Evolutionary conservation across 2,113 vertebrate genomes (phyloP).

Genomic region (Alectura lathami): DNA sequence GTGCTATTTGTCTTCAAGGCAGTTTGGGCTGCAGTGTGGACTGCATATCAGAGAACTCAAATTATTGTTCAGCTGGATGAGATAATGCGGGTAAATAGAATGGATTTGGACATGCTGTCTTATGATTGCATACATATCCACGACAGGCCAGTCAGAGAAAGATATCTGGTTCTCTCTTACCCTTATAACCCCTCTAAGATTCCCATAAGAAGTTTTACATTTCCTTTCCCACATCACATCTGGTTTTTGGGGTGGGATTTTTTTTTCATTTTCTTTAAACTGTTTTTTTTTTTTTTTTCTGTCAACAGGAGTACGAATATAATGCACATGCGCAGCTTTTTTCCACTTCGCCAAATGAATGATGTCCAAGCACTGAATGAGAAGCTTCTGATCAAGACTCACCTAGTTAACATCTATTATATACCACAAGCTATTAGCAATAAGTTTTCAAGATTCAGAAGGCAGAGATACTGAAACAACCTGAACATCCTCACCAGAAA

Average conservation of each 20-base stretch:
- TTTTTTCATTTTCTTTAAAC: not conserved
- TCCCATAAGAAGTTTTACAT: not conserved
- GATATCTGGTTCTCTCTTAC: not conserved
- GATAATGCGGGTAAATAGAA: not conserved
- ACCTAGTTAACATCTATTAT: not conserved
- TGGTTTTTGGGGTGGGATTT: not conserved
- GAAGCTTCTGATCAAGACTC: not conserved
- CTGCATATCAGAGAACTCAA: fast-evolving
- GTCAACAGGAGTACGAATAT: not conserved
- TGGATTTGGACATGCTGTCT: not conserved
- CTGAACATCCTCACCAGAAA: not conserved
- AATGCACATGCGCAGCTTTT: not conserved
- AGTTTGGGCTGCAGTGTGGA: not conserved
- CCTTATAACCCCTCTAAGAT: not conserved
- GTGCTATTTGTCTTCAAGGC: not conserved
- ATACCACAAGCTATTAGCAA: not conserved
- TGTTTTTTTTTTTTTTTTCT: not conserved
- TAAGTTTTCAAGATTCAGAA: not conserved
- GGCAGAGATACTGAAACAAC: not conserved
- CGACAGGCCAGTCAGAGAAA: not conserved
- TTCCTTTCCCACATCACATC: not conserved
- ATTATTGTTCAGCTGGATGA: not conserved
- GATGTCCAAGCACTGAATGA: not conserved
- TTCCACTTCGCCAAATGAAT: not conserved
- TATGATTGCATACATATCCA: not conserved